Conservation (phyloP, 2,113 vertebrate genomes). For the Cephalopholis sonnerati region DNA sequence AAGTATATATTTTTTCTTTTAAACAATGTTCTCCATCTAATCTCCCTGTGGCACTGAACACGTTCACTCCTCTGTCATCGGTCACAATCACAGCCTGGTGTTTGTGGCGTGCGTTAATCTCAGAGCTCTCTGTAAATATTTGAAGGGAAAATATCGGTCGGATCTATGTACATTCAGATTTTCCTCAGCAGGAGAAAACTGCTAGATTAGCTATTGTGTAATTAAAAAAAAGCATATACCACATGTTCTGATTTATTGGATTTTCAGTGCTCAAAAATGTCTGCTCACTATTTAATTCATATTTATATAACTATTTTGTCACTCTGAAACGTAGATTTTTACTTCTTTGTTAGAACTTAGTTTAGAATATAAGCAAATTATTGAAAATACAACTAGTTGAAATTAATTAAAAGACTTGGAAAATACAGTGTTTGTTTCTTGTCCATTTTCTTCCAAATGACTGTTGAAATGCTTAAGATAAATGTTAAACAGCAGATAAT, state of each 20-base stretch:
- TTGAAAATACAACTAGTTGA: slow-evolving; percentile 57
- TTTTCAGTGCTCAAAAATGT: slow-evolving; percentile 60
- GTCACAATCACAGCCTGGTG: slow-evolving; percentile 46
- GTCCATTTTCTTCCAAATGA: slow-evolving; percentile 5
- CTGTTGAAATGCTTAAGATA: neutral
- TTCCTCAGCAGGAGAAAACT: slow-evolving; percentile 38
- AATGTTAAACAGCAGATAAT: neutral
- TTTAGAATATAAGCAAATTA: slow-evolving; percentile 63
- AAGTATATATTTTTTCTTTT: slow-evolving; percentile 20
- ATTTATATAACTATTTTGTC: slow-evolving; percentile 81
- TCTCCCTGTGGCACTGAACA: slow-evolving; percentile 58
- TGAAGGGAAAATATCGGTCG: slow-evolving; percentile 15
- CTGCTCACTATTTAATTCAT: slow-evolving; percentile 73
- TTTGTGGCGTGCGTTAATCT: slow-evolving; percentile 46
- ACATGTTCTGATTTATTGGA: slow-evolving; percentile 63
- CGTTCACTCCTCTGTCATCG: slow-evolving; percentile 29
- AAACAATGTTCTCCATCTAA: neutral
- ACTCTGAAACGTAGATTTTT: slow-evolving; percentile 74
- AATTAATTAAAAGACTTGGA: slow-evolving; percentile 66
- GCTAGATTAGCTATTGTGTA: slow-evolving; percentile 66
- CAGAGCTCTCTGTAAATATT: slow-evolving; percentile 69
- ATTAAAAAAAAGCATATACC: slow-evolving; percentile 56
- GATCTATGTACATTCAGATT: slow-evolving; percentile 56
- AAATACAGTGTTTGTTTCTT: slow-evolving; percentile 35
- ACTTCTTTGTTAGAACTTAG: slow-evolving; percentile 73